phyloP scores from a whole-genome alignment of 2,888 invertebrate species.

The Melanostoma mellinum region DNA sequence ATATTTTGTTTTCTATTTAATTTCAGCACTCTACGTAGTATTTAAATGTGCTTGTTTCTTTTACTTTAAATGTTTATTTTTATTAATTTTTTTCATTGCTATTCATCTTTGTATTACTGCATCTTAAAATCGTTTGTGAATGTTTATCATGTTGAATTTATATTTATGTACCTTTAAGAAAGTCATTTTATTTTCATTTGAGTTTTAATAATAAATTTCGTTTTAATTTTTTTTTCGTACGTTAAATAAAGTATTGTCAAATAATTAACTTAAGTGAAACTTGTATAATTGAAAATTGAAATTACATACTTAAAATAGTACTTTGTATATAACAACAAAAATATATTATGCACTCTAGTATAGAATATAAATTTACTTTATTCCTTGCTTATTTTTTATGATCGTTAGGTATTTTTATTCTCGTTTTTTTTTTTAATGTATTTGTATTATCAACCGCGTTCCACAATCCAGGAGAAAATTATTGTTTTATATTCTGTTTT shows the following conservation, averaged over 20 bases:
- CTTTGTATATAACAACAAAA: constrained; percentile 73
- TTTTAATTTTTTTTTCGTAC: constrained; percentile 43
- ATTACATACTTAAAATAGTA: constrained; percentile 72
- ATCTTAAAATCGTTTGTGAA: constrained; percentile 59
- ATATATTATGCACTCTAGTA: constrained; percentile 73
- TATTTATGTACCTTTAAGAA: constrained; percentile 44
- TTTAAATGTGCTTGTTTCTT: constrained; percentile 73
- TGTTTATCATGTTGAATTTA: constrained; percentile 26
- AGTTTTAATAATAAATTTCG: constrained; percentile 37
- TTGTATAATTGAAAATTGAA: constrained; percentile 73
- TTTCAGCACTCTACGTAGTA: constrained; percentile 64
- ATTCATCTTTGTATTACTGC: constrained; percentile 65
- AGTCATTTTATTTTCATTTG: constrained; percentile 33
- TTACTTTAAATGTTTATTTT: constrained; percentile 55
- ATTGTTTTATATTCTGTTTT: constrained; percentile 42
- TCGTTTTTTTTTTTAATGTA: constrained; percentile 41
- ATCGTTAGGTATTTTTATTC: constrained; percentile 62
- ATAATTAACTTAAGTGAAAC: constrained; percentile 72
- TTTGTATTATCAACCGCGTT: constrained; percentile 69
- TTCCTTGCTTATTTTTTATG: constrained; percentile 58
- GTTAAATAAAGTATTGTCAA: constrained; percentile 72
- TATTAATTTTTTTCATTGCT: constrained; percentile 46
- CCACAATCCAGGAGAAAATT: constrained; percentile 67
- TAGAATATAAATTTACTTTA: constrained; percentile 67
- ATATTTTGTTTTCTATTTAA: constrained; percentile 77